Percentiles rank a stretch among this genome's conserved stretches.
Conservation (phyloP, 2,888 invertebrate species). For the Stenodera caucasica region DNA sequence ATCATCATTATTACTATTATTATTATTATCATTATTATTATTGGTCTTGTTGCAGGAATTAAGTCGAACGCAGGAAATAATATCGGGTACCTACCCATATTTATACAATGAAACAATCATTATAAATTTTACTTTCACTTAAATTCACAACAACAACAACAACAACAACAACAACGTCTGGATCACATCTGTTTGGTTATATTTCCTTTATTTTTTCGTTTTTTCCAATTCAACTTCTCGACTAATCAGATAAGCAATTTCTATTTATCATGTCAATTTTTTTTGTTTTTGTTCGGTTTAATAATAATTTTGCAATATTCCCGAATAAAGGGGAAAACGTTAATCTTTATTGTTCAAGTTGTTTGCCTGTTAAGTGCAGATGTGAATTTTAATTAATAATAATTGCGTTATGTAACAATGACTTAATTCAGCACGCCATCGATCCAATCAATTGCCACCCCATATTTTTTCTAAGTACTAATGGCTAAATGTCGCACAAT, state of each 20-base stretch:
- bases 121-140: slow-evolving; percentile 23
- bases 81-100: slow-evolving; percentile 6
- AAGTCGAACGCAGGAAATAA: slow-evolving; percentile 3
- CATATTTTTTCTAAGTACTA: too few relatives aligned
- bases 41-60: slow-evolving; percentile 1
- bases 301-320: too few relatives aligned
- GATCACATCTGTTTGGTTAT: slow-evolving; percentile 23
- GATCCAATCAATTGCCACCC: slow-evolving; percentile 10
- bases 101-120: slow-evolving; percentile 22
- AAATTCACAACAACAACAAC: slow-evolving; percentile 14
- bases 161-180: slow-evolving; percentile 15
- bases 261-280: not conserved
- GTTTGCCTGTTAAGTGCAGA: slow-evolving; percentile 21
- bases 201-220: not conserved
- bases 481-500: too few relatives aligned
- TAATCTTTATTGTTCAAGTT: not conserved
- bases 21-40: too few relatives aligned
- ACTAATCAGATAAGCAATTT: slow-evolving; percentile 9
- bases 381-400: slow-evolving; percentile 21
- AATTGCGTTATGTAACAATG: not conserved
- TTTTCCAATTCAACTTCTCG: not conserved
- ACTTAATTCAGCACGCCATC: slow-evolving; percentile 21
- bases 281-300: not conserved
- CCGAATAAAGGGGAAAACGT: not conserved
- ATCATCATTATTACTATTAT: too few relatives aligned